Percentiles rank a stretch among this genome's conserved stretches.
These are phyloP conservation scores for Drosophila testacea DNA, from an alignment of 2,888 invertebrate species.

Conservation along the genomic window DNA sequence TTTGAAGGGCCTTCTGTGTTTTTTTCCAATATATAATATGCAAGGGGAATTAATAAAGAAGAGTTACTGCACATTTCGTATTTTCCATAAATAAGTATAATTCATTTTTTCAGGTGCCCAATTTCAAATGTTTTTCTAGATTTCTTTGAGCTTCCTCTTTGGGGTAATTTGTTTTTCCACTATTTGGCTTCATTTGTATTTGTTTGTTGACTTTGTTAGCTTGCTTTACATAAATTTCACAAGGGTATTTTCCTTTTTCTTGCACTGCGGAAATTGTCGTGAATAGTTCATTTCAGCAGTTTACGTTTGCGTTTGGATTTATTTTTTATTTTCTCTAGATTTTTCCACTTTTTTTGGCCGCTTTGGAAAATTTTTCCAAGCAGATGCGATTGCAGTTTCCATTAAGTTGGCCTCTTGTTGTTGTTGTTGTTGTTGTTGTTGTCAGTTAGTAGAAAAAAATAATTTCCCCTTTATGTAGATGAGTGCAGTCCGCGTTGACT, in stretches of 20 bases:
- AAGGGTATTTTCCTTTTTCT: conserved; percentile 32
- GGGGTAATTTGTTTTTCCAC: conserved; percentile 48
- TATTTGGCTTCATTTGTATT: conserved; percentile 53
- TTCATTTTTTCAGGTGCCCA: conserved; percentile 27
- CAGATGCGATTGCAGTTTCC: conserved; percentile 62
- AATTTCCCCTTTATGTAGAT: conserved; percentile 80
- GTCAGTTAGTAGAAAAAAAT: conserved; percentile 55
- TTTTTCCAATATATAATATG: not conserved
- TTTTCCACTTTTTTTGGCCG: conserved; percentile 15
- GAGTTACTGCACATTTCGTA: conserved; percentile 16
- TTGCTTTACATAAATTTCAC: conserved; percentile 57
- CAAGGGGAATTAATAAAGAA: conserved; percentile 14
- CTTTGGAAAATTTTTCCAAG: conserved; percentile 63
- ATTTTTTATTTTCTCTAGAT: conserved; percentile 29
- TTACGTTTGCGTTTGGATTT: conserved; percentile 37
- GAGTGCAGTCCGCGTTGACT: conserved; percentile 51
- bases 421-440: conserved; percentile 23
- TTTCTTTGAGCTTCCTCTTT: conserved; percentile 12
- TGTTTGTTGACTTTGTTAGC: conserved; percentile 60
- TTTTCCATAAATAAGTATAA: conserved; percentile 38
- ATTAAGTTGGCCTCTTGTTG: conserved; percentile 48
- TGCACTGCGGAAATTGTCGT: conserved; percentile 70
- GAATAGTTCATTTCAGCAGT: conserved; percentile 73
- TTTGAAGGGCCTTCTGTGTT: not conserved
- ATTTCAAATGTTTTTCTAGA: conserved; percentile 10